Base-by-base conservation (phyloP, 2,113 vertebrate genomes). In the Myotis davidii region DNA sequence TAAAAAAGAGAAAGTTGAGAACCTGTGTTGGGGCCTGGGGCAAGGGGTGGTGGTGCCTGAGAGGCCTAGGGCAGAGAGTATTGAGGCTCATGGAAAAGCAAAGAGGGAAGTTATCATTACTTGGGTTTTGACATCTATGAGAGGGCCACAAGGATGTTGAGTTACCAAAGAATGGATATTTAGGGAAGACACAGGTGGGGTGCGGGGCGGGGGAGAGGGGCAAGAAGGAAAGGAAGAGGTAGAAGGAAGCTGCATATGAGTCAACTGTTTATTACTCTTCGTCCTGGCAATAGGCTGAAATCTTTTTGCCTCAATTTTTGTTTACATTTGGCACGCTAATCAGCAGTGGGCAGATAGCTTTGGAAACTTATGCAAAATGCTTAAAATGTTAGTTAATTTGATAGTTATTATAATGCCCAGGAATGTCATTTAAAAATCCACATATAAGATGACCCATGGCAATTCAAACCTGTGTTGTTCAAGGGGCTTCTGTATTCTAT, bases 251-350 rank as follows among this genome's bases (percentile, higher is more conserved):
- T 70, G n/a, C 9, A 7, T 69, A 37, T 34, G 59, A 72, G 25
- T 87, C 85, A 95, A 16, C 74, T 67, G 2, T 59, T 81, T 65
- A 72, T 64, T 61, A 73, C 85, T 93, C 89, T 90, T 77, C 23
- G 65, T 88, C 45, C 16, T 54, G 17, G 50, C 37, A 65, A 42
- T 88, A 65, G 56, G 56, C 54, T 42, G 67, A 74, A 64, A 56
- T 88, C 20, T 25, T 42, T 88, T 90, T 85, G 54, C 52, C 3
- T 39, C 42, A 72, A 4, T 59, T 77, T 81, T 52, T 78, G 32
- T 89, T 94, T 95, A 52, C 67, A 76, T 83, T 76, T 88, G 39
- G 52, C 72, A 96, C 91, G 61, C n/a, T 17, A 85, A 9, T 85
- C 54, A 95, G 42, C 65, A 67, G 65, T 5, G 73, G 91, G 37